Base-by-base conservation (phyloP, 2,888 invertebrate species). In the Himalopsyche japonica region DNA sequence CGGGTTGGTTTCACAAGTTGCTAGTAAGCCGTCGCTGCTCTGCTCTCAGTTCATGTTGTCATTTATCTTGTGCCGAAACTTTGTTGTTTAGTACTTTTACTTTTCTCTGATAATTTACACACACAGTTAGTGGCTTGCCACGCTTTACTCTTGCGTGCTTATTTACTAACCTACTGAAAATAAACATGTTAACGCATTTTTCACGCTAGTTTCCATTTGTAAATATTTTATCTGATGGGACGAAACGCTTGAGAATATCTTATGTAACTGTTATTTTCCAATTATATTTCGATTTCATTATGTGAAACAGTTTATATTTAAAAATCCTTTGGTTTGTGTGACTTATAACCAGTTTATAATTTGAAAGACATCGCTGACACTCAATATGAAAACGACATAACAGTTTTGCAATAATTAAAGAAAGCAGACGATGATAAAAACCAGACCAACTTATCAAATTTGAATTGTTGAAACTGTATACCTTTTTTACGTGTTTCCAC, bases 11-110 rank as follows among this genome's bases (percentile, higher is more conserved):
- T 57, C 70, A 15, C 8, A 30, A 27, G 70, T 27, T 27, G 20
- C 12, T 27, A 27, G 70, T 70, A 12, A 1, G 27, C 27, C 27
- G 30, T 70, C 15, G 10, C 70, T 70, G 30, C 27, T 70, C 1
- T 70, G 12, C 76, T 76, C 81, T 76, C n/a, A 48, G 76, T 80
- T 24, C 78, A 57, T 79, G 83, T 80, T 85, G 85, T 85, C 85
- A 85, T 85, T 84, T 86, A 81, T 86, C 86, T 86, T 84, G 57
- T 79, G 86, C 83, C 80, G 80, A 81, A 86, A 86, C 81, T 84
- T 84, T 83, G 78, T 80, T 83, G 47, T 85, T 82, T 57, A 48
- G 48, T 64, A 82, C 82, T 83, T 80, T 83, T 79, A n/a, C 83
- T 70, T 70, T 70, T 84, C 70, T 76, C 79, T 70, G 64, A 82